These are phyloP conservation scores for Pseudopipra pipra DNA, from an alignment of 2,113 vertebrate species.

Conservation along the genomic window DNA sequence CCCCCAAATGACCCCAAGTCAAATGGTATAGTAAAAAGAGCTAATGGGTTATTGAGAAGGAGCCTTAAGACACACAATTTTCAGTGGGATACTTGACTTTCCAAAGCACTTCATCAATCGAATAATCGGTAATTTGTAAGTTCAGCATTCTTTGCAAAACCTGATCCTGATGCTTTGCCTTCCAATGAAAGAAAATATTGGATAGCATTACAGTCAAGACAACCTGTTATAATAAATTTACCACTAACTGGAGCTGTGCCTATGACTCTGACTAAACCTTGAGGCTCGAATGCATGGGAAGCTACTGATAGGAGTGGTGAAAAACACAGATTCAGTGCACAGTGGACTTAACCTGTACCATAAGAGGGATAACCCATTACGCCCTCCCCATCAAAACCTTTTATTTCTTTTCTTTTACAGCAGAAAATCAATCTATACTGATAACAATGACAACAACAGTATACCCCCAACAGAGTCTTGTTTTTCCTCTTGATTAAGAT, in stretches of 20 bases:
- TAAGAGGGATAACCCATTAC: background rate
- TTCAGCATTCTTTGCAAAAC: background rate
- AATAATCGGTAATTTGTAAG: background rate
- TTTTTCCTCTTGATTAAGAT: background rate
- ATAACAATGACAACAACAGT: background rate
- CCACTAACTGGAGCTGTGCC: background rate
- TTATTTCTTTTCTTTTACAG: background rate
- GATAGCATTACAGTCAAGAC: background rate
- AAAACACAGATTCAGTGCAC: background rate
- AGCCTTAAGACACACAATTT: background rate
- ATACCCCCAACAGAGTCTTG: background rate
- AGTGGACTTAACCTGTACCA: background rate
- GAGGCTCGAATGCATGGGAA: background rate
- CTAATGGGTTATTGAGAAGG: background rate
- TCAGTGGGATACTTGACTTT: background rate
- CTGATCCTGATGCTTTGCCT: background rate
- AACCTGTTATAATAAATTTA: background rate
- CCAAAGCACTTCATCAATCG: background rate
- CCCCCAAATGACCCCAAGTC: background rate
- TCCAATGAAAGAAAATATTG: background rate
- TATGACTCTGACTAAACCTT: background rate
- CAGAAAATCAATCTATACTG: background rate
- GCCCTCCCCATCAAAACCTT: background rate
- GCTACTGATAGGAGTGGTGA: background rate
- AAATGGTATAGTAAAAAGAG: background rate